These are phyloP conservation scores for Sebastes nivosus DNA, from an alignment of 2,797 vertebrate genomes.

Conservation along the genomic window DNA sequence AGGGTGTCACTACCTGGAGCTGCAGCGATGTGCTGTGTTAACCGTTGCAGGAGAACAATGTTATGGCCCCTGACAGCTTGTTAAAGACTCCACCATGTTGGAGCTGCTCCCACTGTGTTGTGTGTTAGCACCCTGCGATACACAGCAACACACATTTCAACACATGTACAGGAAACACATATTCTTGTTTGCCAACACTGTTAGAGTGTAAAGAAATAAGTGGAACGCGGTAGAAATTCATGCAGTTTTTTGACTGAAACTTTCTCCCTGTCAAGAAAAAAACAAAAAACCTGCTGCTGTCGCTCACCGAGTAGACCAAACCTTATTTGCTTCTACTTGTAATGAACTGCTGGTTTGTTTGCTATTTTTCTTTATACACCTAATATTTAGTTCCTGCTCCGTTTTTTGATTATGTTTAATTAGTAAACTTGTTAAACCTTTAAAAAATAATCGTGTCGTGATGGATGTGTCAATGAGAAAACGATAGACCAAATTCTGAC, in stretches of 20 bases:
- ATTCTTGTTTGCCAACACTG: constrained; percentile 9
- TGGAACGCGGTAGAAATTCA: neutral
- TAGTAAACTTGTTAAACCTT: neutral
- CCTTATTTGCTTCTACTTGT: neutral
- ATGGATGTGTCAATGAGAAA: neutral
- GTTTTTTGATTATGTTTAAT: neutral
- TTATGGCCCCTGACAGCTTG: constrained; percentile 79
- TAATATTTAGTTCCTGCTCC: neutral
- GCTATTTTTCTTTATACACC: neutral
- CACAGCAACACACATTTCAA: constrained; percentile 25
- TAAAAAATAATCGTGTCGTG: neutral
- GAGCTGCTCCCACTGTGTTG: constrained; percentile 51
- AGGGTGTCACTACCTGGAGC: constrained; percentile 70
- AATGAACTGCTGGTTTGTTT: neutral
- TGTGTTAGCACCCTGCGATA: constrained; percentile 47
- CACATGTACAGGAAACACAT: constrained; percentile 6
- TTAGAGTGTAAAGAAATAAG: neutral
- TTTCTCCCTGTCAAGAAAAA: neutral
- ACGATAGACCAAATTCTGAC: neutral
- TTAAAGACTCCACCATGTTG: constrained; percentile 74
- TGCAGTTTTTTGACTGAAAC: neutral
- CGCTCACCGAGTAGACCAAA: neutral
- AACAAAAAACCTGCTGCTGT: neutral
- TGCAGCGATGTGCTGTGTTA: constrained; percentile 63
- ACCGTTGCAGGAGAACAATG: constrained; percentile 69